Evolutionary conservation across 2,888 invertebrate genomes (phyloP).

Genomic region (Polyploca ridens): DNA sequence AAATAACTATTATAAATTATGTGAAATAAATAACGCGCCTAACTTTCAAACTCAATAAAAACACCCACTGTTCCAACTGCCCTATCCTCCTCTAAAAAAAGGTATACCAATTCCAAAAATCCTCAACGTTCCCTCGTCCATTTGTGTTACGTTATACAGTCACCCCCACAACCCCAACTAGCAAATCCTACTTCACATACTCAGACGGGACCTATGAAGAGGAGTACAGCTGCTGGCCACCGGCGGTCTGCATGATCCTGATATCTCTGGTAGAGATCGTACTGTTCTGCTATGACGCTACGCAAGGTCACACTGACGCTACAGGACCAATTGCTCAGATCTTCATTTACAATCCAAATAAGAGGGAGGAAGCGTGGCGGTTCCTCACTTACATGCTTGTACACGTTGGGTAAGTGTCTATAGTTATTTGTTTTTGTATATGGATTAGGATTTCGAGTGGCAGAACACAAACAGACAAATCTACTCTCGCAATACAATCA

Average conservation of each 20-base stretch:
- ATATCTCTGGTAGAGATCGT: constrained; percentile 95
- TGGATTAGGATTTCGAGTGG: no score
- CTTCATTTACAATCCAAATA: constrained; percentile 95
- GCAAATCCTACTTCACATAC: constrained; percentile 72
- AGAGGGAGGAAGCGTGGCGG: constrained; percentile 95
- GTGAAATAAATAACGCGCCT: no score
- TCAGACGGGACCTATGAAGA: constrained; percentile 93
- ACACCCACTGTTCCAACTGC: neutral
- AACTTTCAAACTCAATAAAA: neutral
- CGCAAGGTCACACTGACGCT: constrained; percentile 72
- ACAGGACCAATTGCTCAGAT: constrained; percentile 92
- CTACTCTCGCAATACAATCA: no score
- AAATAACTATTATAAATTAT: neutral
- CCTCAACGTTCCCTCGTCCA: constrained; percentile 19
- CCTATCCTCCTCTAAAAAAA: neutral
- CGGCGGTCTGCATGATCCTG: constrained; percentile 95
- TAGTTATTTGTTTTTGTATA: neutral
- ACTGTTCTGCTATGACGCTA: constrained; percentile 85
- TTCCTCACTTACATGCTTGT: constrained; percentile 98
- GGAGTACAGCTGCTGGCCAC: constrained; percentile 97
- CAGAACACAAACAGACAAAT: no score
- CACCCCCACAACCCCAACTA: constrained; percentile 35
- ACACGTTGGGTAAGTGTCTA: constrained; percentile 92
- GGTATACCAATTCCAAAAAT: neutral
- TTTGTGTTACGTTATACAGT: constrained; percentile 62